Percentiles rank a stretch among this genome's conserved stretches.
These are phyloP conservation scores for Anolis apletophallus DNA, from an alignment of 2,797 vertebrate genomes.

Conservation along the genomic window DNA sequence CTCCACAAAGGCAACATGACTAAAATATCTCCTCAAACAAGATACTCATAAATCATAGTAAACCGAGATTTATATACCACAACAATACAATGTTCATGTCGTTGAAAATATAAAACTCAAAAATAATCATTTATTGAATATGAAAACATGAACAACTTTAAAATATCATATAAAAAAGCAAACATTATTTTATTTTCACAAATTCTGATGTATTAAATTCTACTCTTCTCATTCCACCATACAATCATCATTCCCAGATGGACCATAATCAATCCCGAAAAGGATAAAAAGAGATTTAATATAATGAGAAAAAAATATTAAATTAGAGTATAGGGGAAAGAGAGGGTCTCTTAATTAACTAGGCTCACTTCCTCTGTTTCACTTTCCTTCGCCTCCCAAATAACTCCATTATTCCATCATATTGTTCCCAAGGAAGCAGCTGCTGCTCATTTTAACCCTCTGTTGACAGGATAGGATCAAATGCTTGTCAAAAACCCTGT, in stretches of 20 bases:
- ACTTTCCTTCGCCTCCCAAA: neutral
- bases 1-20: neutral
- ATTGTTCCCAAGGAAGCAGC: neutral
- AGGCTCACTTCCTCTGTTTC: neutral
- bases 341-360: neutral
- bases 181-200: neutral
- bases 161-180: neutral
- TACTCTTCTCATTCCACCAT: neutral
- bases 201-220: neutral
- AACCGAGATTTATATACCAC: neutral
- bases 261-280: neutral
- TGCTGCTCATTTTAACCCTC: neutral
- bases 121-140: no score
- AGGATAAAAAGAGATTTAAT: neutral
- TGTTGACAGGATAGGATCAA: neutral
- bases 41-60: neutral
- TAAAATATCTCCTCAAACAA: neutral
- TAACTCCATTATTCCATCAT: neutral
- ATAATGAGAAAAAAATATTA: constrained; percentile 8
- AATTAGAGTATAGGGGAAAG: neutral
- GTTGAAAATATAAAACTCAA: neutral
- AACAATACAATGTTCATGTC: neutral
- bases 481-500: neutral
- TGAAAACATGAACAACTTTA: neutral
- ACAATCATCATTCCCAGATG: neutral